phyloP scores from a whole-genome alignment of 2,113 vertebrate genomes.

The Struthio camelus region DNA sequence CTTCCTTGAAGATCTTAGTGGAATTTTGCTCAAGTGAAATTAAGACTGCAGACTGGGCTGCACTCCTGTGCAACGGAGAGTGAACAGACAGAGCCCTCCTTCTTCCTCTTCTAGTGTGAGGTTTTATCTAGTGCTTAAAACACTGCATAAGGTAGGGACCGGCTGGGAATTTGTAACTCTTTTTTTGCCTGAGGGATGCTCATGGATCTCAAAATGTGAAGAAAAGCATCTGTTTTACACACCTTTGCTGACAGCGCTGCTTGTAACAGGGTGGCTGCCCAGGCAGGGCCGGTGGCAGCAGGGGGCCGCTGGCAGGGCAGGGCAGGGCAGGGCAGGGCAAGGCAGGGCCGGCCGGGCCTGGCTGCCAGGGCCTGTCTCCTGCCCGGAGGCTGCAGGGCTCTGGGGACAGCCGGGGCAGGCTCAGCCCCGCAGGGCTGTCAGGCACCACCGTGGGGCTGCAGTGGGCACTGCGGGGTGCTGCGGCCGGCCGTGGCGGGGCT shows the following conservation, averaged over 20 bases:
- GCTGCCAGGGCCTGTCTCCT: rapidly evolving
- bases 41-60: not conserved
- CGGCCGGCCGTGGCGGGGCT: not conserved
- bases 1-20: not conserved
- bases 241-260: not conserved
- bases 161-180: not conserved
- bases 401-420: rapidly evolving
- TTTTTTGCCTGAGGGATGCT: not conserved
- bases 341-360: too few species aligned
- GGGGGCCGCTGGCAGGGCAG: too few species aligned
- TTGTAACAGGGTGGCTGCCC: not conserved
- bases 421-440: rapidly evolving
- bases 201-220: not conserved
- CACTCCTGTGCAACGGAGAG: not conserved
- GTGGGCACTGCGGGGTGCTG: too few species aligned
- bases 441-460: not conserved
- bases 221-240: not conserved
- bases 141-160: not conserved
- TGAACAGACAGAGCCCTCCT: not conserved
- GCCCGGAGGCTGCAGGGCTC: not conserved
- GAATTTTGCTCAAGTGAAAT: not conserved
- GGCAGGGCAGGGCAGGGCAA: too few species aligned
- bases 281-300: too few species aligned
- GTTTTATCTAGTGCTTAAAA: not conserved
- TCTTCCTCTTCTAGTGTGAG: not conserved